Conservation (phyloP, 2,888 invertebrate genomes). For the Trichogramma evanescens region DNA sequence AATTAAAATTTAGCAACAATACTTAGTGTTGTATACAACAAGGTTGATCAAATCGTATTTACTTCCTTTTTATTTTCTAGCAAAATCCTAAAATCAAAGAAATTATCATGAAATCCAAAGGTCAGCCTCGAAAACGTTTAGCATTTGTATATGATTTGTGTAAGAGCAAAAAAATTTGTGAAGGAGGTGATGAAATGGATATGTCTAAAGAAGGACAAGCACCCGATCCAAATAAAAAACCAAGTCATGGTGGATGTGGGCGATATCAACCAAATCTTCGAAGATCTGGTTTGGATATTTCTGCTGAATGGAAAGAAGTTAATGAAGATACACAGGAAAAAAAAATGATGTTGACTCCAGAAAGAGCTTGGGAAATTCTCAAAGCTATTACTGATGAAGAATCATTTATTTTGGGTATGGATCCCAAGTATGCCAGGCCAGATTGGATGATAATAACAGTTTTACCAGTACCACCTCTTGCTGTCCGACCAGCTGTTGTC, state of each 20-base stretch:
- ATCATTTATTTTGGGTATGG: conserved; percentile 89
- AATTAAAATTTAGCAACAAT: neutral
- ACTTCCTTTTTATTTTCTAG: conserved; percentile 46
- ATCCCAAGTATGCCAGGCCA: conserved; percentile 92
- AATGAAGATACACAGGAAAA: conserved; percentile 98
- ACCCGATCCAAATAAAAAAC: conserved; percentile 51
- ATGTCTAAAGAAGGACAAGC: conserved; percentile 71
- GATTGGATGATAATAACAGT: conserved; percentile 99
- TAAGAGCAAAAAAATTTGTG: conserved; percentile 96
- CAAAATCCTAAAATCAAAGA: conserved; percentile 89
- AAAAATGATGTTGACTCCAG: conserved; percentile 88
- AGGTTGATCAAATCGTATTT: neutral
- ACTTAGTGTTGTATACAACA: neutral
- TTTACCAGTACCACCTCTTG: conserved; percentile 91
- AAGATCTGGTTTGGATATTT: conserved; percentile 82
- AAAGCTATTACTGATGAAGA: conserved; percentile 96
- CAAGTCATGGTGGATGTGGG: conserved; percentile 92
- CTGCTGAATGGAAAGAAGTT: conserved; percentile 97
- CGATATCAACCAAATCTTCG: conserved; percentile 93
- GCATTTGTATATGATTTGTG: conserved; percentile 96
- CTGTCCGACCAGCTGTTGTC: conserved; percentile 95
- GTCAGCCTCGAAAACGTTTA: conserved; percentile 88
- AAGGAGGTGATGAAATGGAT: conserved; percentile 98
- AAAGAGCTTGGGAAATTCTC: conserved; percentile 94
- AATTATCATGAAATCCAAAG: conserved; percentile 91